Conservation (phyloP, 2,888 invertebrate genomes). For the Halictus ligatus region DNA sequence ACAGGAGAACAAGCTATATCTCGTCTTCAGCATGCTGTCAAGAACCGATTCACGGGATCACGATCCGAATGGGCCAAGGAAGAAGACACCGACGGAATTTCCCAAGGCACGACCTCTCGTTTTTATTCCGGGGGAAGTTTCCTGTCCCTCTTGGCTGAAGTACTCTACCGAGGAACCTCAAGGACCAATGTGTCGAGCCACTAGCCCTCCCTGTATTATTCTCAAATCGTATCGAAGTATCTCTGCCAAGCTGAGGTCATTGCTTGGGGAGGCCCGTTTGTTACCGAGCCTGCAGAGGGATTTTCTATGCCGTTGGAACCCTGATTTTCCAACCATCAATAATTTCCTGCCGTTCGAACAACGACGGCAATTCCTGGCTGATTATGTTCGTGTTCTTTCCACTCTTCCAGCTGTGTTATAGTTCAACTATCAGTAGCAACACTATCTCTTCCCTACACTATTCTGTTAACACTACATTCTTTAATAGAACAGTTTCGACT, state of each 20-base stretch:
- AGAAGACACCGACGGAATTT: conserved; percentile 16
- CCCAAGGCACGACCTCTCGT: conserved; percentile 30
- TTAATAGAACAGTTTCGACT: too few relatives aligned
- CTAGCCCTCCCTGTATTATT: conserved; percentile 18
- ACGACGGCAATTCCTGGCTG: neutral
- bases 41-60: neutral
- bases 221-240: conserved; percentile 20
- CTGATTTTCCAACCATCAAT: neutral
- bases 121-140: conserved; percentile 28
- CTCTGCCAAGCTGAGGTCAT: conserved; percentile 4
- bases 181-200: conserved; percentile 3
- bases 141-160: conserved; percentile 14
- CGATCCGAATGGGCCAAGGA: conserved; percentile 10
- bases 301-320: neutral
- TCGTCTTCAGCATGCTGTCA: neutral
- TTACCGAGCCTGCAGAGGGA: neutral
- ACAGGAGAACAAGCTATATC: neutral
- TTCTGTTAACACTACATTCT: too few relatives aligned
- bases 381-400: neutral
- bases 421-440: neutral
- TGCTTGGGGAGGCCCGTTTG: neutral
- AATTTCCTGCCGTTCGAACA: neutral
- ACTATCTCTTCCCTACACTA: too few relatives aligned
- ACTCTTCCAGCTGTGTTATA: neutral
- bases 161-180: neutral